A percentile compares a stretch with the other conserved stretches of the same genome.
Conservation (phyloP, 2,113 vertebrate species). For the Todiramphus chloris region DNA sequence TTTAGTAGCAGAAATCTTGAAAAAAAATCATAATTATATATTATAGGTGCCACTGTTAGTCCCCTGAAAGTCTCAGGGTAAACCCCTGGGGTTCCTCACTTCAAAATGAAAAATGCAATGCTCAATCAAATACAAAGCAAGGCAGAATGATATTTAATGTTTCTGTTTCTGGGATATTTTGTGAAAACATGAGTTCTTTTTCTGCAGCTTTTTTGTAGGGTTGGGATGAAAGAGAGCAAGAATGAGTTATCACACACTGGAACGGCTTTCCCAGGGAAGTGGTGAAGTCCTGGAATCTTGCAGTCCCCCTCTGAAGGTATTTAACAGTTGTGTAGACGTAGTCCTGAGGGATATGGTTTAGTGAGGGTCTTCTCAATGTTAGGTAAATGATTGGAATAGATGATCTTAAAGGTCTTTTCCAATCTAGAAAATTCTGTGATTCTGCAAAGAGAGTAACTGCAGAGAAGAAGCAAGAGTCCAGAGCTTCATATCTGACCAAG, state of each 20-base stretch:
- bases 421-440: no score
- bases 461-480: neutral
- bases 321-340: no score
- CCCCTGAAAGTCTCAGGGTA: neutral
- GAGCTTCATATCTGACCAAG: neutral
- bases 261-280: no score
- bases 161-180: neutral
- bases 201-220: neutral
- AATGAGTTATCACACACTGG: no score
- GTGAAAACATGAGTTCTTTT: neutral
- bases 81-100: neutral
- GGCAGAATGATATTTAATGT: neutral
- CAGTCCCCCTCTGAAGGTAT: no score
- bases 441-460: neutral
- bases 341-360: no score
- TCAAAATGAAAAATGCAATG: neutral
- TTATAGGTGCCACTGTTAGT: neutral
- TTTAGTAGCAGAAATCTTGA: neutral
- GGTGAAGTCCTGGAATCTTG: no score
- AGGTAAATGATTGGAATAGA: no score
- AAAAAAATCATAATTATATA: neutral
- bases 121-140: neutral
- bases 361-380: no score
- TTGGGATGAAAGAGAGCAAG: neutral
- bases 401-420: no score